phyloP scores from a whole-genome alignment of 2,888 invertebrate species.

The Macrosiphum euphorbiae region DNA sequence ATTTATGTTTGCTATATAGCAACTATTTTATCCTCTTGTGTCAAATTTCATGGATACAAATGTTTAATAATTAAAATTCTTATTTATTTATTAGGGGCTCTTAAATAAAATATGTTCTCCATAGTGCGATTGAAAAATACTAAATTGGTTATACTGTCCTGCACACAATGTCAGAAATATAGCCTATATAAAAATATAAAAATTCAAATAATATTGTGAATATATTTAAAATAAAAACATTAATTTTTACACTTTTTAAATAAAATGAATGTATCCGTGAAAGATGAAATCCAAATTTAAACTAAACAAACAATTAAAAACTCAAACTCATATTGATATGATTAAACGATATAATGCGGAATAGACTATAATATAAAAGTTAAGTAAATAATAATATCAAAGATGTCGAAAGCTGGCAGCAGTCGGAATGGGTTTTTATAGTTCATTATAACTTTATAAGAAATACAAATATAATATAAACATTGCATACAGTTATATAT shows the following conservation, averaged over 20 bases:
- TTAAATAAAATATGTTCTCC: neutral
- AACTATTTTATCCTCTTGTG: neutral
- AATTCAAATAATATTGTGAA: neutral
- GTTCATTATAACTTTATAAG: neutral
- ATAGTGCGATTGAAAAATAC: neutral
- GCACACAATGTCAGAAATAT: neutral
- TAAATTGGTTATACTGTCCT: neutral
- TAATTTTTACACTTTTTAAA: too few relatives aligned
- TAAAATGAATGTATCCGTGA: too few relatives aligned
- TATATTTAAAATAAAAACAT: neutral
- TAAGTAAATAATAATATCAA: neutral
- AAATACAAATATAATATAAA: constrained; percentile 1
- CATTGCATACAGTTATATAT: neutral
- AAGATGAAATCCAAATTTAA: too few relatives aligned
- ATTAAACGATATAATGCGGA: neutral
- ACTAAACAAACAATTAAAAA: neutral
- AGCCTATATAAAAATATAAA: neutral
- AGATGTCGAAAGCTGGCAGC: neutral
- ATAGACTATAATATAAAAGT: neutral
- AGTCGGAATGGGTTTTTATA: neutral
- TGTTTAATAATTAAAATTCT: neutral
- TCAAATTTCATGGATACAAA: neutral
- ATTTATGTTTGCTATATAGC: neutral
- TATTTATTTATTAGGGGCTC: neutral
- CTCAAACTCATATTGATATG: neutral